These are phyloP conservation scores for Leptogaster cylindrica DNA, from an alignment of 2,888 invertebrate species.

Conservation along the genomic window DNA sequence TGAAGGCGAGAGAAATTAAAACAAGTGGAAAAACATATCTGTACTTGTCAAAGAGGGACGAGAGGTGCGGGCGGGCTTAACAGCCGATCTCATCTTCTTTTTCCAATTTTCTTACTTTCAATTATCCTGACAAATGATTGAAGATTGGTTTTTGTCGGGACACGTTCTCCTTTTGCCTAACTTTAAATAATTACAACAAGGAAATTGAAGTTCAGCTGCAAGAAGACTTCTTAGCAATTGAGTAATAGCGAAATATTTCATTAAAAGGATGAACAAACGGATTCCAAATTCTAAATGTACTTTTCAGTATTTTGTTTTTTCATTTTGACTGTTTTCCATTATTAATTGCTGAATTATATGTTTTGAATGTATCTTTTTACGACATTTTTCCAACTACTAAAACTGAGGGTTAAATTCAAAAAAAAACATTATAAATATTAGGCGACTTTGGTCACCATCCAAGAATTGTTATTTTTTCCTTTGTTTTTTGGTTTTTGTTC, in stretches of 20 bases:
- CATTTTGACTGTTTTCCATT: no score
- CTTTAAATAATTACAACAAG: constrained; percentile 32
- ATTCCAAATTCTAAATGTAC: background rate
- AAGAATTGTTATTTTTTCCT: no score
- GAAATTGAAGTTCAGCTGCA: background rate
- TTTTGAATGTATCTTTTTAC: no score
- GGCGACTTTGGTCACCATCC: no score
- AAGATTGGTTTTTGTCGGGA: constrained; percentile 36
- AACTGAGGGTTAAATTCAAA: no score
- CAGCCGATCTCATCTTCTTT: constrained; percentile 37
- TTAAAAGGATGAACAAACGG: background rate
- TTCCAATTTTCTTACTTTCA: constrained; percentile 37
- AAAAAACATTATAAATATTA: no score
- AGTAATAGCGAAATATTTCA: constrained; percentile 3
- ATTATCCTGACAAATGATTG: constrained; percentile 40
- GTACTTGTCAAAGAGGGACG: constrained; percentile 39
- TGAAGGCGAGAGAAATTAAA: constrained; percentile 30
- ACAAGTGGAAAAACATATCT: constrained; percentile 37
- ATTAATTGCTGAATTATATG: no score
- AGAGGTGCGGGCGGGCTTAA: background rate
- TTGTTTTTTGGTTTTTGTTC: no score
- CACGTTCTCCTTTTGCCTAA: background rate
- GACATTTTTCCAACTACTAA: no score
- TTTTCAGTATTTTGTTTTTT: no score
- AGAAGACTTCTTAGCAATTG: background rate